Conservation (phyloP, 2,113 vertebrate species). For the Dasyprocta punctata region DNA sequence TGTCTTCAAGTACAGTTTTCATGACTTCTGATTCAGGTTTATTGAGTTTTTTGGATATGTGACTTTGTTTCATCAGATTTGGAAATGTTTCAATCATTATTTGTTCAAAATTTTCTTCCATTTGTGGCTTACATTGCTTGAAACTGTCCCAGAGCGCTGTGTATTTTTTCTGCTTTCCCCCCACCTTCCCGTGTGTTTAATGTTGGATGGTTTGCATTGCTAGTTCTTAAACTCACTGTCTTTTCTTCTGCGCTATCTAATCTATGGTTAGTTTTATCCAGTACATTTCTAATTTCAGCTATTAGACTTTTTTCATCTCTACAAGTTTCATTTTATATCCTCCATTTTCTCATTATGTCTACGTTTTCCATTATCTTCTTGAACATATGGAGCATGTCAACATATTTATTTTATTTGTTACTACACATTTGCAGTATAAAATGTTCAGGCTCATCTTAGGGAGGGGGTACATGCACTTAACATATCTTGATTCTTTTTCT, state of each 20-base stretch:
- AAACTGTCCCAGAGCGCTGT: neutral
- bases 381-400: neutral
- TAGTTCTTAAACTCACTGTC: neutral
- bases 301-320: neutral
- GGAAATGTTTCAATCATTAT: neutral
- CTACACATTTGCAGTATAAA: neutral
- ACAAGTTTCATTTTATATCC: neutral
- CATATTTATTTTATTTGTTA: neutral
- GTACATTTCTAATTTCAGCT: constrained; percentile 16
- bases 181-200: neutral
- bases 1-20: neutral
- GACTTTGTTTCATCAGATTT: neutral
- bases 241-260: neutral
- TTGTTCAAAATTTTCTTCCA: neutral
- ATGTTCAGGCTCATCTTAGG: neutral
- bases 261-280: neutral
- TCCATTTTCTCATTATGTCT: neutral
- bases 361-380: neutral
- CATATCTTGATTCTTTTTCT: neutral
- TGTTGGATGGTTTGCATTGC: neutral
- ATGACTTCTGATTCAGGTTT: neutral
- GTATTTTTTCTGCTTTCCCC: no score
- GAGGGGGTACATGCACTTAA: neutral
- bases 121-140: neutral
- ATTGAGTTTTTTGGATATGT: neutral